Evolutionary conservation across 1,140 invertebrate species (phyloP).

Genomic region (Solenopsis fugax): DNA sequence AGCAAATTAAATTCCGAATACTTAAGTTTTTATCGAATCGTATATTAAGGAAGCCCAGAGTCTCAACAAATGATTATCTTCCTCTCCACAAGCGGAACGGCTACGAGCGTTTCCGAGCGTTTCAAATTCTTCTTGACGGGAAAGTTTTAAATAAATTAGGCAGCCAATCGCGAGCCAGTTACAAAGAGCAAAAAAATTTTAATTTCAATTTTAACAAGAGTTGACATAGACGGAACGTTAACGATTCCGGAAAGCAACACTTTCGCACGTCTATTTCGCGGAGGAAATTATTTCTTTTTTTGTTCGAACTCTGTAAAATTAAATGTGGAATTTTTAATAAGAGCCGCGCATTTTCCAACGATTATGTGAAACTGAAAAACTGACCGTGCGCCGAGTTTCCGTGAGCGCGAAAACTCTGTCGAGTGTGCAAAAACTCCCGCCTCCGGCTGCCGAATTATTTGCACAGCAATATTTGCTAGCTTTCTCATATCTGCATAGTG

Average conservation of each 20-base stretch:
- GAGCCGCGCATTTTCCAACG: constrained; percentile 55
- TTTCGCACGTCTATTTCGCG: not conserved
- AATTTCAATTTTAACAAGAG: not conserved
- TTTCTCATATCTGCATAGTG: constrained; percentile 46
- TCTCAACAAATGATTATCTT: constrained; percentile 25
- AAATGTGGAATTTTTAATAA: constrained; percentile 81
- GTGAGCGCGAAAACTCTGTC: constrained; percentile 57
- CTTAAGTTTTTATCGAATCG: constrained; percentile 46
- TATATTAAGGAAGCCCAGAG: not conserved
- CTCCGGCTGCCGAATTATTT: constrained; percentile 64
- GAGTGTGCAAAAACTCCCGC: constrained; percentile 40
- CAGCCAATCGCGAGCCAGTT: not conserved
- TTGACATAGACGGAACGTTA: not conserved
- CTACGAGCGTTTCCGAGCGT: not conserved
- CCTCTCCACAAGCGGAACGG: not conserved
- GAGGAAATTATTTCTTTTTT: constrained; percentile 4
- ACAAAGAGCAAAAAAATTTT: not conserved
- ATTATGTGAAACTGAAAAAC: constrained; percentile 27
- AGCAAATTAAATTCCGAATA: constrained; percentile 55
- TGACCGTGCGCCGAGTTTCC: constrained; percentile 9
- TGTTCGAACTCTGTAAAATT: constrained; percentile 61
- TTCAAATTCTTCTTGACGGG: constrained; percentile 4
- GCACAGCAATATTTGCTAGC: constrained; percentile 40
- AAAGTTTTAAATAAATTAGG: constrained; percentile 36
- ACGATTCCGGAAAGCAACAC: not conserved